Percentiles rank a stretch among this genome's conserved stretches.
phyloP scores from a whole-genome alignment of 2,113 vertebrate genomes.

The Otocyon megalotis region DNA sequence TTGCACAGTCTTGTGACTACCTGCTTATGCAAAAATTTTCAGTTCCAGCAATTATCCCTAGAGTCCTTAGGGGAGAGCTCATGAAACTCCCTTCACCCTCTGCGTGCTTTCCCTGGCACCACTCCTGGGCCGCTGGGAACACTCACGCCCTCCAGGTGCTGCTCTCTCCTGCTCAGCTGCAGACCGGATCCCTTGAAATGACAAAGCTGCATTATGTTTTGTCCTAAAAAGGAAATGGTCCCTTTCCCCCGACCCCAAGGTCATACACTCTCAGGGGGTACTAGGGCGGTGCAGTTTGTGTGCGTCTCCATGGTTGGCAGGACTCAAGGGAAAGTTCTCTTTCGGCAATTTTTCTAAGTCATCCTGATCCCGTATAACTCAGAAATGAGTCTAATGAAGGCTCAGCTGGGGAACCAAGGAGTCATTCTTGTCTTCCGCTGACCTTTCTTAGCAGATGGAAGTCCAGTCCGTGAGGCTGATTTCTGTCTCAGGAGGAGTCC shows the following conservation, averaged over 20 bases:
- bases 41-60: not conserved
- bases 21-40: not conserved
- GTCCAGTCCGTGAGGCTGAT: not conserved
- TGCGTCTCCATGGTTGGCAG: not conserved
- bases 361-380: not conserved
- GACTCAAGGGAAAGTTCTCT: not conserved
- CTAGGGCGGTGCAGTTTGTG: not conserved
- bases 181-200: not conserved
- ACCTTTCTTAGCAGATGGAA: not conserved
- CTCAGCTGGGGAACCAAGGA: not conserved
- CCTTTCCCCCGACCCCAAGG: not conserved
- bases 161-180: not conserved
- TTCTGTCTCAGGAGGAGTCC: not conserved
- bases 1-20: not conserved
- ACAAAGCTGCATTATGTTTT: not conserved
- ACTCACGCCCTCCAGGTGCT: not conserved
- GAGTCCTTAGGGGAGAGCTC: not conserved
- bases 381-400: not conserved
- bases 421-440: not conserved
- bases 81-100: not conserved
- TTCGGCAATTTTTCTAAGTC: not conserved
- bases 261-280: not conserved
- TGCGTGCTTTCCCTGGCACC: not conserved
- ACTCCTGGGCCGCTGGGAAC: not conserved
- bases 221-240: not conserved